Conservation (phyloP, 2,797 vertebrate genomes). For the Chloroceryle inda region DNA sequence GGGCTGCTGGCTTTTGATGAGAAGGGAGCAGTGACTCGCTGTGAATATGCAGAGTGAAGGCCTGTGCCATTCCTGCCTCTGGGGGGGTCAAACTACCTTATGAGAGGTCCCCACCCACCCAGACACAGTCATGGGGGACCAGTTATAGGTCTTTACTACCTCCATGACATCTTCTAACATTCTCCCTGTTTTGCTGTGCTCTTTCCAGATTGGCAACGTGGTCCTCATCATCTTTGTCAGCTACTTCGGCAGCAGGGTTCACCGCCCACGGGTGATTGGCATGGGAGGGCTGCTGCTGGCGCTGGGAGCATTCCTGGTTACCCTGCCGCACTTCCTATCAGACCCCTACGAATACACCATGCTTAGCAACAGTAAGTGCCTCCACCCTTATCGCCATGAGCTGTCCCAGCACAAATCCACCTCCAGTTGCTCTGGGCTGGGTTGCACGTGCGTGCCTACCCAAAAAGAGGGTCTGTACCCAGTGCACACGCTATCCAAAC, state of each 20-base stretch:
- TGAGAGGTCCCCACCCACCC: neutral
- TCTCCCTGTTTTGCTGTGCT: neutral
- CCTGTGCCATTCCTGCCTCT: neutral
- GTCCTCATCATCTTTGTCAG: constrained; percentile 94
- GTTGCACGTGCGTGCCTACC: rapidly evolving
- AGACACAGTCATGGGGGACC: neutral
- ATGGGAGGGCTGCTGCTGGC: constrained; percentile 91
- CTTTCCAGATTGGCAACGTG: constrained; percentile 90
- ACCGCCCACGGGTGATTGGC: constrained; percentile 92
- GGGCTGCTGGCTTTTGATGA: neutral
- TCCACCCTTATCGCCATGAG: rapidly evolving
- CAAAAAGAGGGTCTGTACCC: neutral
- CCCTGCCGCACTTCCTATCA: constrained; percentile 94
- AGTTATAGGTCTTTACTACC: neutral
- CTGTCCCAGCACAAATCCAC: neutral
- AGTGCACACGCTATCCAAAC: rapidly evolving
- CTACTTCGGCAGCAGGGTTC: constrained; percentile 93
- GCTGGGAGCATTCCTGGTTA: constrained; percentile 88
- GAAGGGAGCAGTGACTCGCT: neutral
- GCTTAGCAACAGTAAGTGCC: constrained; percentile 81
- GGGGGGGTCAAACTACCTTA: neutral
- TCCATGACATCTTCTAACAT: rapidly evolving
- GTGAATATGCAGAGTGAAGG: neutral
- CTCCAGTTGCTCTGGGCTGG: rapidly evolving
- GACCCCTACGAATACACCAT: constrained; percentile 84